Base-by-base conservation (phyloP, 2,797 vertebrate species). In the Coccyzus lansbergi region DNA sequence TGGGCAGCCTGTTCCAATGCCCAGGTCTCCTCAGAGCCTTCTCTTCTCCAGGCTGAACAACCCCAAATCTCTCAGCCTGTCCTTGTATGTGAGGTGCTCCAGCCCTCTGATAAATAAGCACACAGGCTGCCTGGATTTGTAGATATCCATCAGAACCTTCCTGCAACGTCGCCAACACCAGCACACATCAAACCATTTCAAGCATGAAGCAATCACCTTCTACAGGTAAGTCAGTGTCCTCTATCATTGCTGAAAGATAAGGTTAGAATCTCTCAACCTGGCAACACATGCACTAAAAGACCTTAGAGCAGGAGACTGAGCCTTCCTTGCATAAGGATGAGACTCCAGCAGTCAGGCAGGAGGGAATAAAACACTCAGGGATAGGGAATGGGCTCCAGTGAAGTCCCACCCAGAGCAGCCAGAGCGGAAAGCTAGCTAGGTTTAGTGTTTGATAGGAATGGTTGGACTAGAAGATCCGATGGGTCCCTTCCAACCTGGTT, bases 141-240 rank as follows among this genome's bases (percentile, higher is more conserved):
- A 10, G 1, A 9, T 0, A 15, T n/a, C n/a, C n/a, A n/a, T n/a
- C n/a, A n/a, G n/a, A n/a, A 74, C 15, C 22, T 77, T 13, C 22
- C 13, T 9, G 8, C 2, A 16, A 1, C 0, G 0, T 42, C 3
- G 29, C 31, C 48, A 51, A 8, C 5, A 7, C 16, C 42, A 72
- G 31, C 38, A 46, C 15, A 10, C 0, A 2, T 5, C 34, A 64
- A 60, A 77, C 12, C 5, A 5, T n/a, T 59, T 40, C 34, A 48
- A 42, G 42, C 36, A 42, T 0, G 0, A 36, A 51, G 29, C 24
- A 58, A 5, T 2, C 3, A 42, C 18, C 5, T 59, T n/a, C 49
- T 19, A 31, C 13, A 58, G 11, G 12, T 59, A 46, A 40, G 5
- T 0, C 51, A 44, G 18, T 4, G 4, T 38, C 36, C 19, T 24